A percentile compares a stretch with the other conserved stretches of the same genome.
Conservation (phyloP, 2,113 vertebrate species). For the Prietella phreatophila region DNA sequence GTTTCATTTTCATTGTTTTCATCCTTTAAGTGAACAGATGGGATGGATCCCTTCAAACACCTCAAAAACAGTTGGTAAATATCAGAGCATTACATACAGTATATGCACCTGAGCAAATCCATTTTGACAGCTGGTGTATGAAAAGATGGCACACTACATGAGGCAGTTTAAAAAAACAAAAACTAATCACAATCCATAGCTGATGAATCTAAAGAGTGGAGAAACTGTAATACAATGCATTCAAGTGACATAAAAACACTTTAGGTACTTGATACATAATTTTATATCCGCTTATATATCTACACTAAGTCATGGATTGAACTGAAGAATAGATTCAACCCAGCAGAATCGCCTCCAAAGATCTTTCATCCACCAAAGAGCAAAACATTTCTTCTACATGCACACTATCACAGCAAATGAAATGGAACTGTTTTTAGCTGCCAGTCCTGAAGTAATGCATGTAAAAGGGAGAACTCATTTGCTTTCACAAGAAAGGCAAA, state of each 20-base stretch:
- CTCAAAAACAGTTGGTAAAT: background rate
- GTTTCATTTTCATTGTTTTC: background rate
- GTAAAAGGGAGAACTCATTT: background rate
- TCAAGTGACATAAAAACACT: background rate
- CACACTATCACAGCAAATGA: background rate
- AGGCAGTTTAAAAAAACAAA: background rate
- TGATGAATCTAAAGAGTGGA: background rate
- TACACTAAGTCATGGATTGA: background rate
- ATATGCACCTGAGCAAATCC: background rate
- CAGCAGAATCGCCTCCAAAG: background rate
- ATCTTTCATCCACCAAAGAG: background rate
- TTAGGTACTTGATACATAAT: background rate
- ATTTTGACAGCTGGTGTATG: background rate
- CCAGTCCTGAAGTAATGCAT: background rate
- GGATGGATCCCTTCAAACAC: background rate
- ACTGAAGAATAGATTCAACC: background rate
- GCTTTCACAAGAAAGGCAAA: background rate
- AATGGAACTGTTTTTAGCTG: constrained; percentile 1
- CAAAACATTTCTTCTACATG: background rate
- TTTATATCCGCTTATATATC: background rate
- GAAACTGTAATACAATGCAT: background rate
- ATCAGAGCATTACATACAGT: background rate
- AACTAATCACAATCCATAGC: background rate
- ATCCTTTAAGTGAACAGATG: background rate
- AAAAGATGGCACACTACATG: background rate